A percentile compares a stretch with the other conserved stretches of the same genome.
Evolutionary conservation across 2,797 vertebrate species (phyloP).

Genomic region (Amazonetta brasiliensis): DNA sequence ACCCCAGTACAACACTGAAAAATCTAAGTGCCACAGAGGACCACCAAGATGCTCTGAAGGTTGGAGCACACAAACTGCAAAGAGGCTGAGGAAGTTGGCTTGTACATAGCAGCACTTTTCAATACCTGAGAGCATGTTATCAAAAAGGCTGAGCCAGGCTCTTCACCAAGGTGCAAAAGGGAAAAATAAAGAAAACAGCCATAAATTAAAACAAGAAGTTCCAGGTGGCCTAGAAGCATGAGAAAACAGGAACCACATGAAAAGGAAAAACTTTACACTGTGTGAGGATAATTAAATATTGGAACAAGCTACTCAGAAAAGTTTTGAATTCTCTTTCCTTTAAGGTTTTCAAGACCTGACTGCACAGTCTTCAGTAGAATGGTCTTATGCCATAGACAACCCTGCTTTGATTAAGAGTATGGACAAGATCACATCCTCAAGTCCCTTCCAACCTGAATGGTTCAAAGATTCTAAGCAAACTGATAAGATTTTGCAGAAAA

Average conservation of each 20-base stretch:
- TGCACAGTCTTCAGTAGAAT: background rate
- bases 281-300: background rate
- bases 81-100: background rate
- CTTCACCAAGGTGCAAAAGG: background rate
- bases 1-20: background rate
- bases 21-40: background rate
- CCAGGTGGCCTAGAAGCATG: background rate
- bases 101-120: background rate
- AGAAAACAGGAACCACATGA: background rate
- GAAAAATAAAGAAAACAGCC: background rate
- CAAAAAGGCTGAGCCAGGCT: background rate
- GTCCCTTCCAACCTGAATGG: background rate
- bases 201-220: background rate
- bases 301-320: background rate
- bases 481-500: constrained; percentile 31
- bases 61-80: background rate
- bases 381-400: background rate
- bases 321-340: background rate
- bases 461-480: background rate
- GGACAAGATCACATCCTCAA: background rate
- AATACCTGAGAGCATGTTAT: background rate
- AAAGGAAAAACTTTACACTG: background rate
- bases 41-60: background rate
- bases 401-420: background rate
- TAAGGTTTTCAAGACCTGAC: background rate